Evolutionary conservation across 2,113 vertebrate genomes (phyloP).

Genomic region (Syngnathus floridae): DNA sequence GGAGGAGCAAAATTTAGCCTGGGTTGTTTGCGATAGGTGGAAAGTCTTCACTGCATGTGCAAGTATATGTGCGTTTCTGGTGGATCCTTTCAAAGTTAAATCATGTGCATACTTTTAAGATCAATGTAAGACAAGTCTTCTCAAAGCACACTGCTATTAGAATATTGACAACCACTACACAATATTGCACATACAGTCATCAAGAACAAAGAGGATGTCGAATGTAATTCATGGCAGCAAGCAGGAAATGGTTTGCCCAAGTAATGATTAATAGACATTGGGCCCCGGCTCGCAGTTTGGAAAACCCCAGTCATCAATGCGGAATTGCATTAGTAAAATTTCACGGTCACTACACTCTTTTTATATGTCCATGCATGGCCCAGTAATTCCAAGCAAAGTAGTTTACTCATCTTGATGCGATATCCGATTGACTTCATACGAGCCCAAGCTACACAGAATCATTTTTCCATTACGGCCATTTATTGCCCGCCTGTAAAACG

Average conservation of each 20-base stretch:
- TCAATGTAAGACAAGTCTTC: no score
- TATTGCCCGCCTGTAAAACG: slow-evolving; percentile 20
- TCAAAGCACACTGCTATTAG: no score
- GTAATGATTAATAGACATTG: not conserved
- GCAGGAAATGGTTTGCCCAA: not conserved
- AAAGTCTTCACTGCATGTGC: no score
- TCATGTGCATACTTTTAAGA: no score
- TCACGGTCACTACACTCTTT: slow-evolving; percentile 10
- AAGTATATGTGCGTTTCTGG: no score
- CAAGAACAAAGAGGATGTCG: not conserved
- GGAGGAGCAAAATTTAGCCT: no score
- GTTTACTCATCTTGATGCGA: slow-evolving; percentile 8
- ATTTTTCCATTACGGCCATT: slow-evolving; percentile 16
- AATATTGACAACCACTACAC: no score
- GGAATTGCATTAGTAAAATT: slow-evolving; percentile 5
- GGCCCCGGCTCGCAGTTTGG: not conserved
- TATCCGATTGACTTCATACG: slow-evolving; percentile 11
- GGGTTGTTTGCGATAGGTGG: no score
- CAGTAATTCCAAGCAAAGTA: slow-evolving; percentile 6
- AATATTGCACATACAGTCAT: no score
- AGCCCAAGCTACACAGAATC: slow-evolving; percentile 14
- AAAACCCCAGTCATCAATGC: not conserved
- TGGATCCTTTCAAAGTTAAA: no score
- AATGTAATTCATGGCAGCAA: not conserved
- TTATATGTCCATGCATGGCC: not conserved